Evolutionary conservation across 2,888 invertebrate species (phyloP).

Genomic region (Gisinianus flammeolus): DNA sequence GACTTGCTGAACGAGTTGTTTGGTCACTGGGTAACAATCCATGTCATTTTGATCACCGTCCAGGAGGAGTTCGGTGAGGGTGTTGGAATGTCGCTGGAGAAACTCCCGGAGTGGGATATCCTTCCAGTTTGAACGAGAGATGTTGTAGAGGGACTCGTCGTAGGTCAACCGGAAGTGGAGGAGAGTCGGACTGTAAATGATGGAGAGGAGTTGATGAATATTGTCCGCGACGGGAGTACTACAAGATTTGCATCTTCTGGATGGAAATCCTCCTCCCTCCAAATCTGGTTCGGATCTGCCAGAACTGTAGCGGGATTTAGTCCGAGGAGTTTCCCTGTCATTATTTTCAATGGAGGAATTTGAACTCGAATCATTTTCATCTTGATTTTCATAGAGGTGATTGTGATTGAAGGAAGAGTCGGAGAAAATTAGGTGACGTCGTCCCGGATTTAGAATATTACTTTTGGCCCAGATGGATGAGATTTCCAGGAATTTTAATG

Average conservation of each 20-base stretch:
- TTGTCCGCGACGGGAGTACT: conserved; percentile 28
- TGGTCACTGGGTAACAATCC: background rate
- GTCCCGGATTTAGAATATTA: conserved; percentile 3
- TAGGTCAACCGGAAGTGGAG: conserved; percentile 2
- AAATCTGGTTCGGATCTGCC: background rate
- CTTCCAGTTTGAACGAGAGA: conserved; percentile 22
- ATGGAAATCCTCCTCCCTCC: background rate
- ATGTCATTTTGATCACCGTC: conserved; percentile 23
- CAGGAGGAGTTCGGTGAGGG: background rate
- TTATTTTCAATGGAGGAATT: background rate
- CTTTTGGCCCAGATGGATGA: background rate
- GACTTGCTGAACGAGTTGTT: background rate
- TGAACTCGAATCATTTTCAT: no score
- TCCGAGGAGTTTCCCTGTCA: background rate
- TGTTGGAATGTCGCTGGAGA: background rate
- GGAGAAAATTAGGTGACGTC: background rate
- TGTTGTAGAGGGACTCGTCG: conserved; percentile 10
- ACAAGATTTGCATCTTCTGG: background rate
- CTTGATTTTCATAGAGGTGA: background rate
- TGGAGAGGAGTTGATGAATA: conserved; percentile 16
- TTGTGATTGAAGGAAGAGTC: background rate
- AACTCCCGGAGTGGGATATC: conserved; percentile 5
- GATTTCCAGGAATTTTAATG: background rate
- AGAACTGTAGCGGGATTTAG: background rate
- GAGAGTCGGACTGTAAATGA: background rate